Evolutionary conservation across 2,888 invertebrate species (phyloP), one percentile per base, ranked within the genome.

Genomic region (Drosophila lacicola): DNA sequence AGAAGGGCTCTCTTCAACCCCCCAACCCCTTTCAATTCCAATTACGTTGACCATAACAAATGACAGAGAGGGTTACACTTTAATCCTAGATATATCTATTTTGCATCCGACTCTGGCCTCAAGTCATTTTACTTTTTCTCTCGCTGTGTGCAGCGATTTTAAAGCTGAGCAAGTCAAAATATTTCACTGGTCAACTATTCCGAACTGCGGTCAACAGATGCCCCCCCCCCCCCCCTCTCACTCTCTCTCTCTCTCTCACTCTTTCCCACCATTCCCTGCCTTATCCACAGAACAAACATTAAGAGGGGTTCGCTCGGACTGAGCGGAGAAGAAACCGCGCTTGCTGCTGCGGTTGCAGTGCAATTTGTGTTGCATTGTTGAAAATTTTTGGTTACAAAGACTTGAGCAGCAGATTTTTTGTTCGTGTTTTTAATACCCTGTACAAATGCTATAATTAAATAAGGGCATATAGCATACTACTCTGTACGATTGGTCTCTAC

Each of bases 281-380:
- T 19, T 4, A 13, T 36, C 4, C 36, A 36, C 13, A 36, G 1
- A 3, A 10, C 36, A 36, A 36, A 36, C 36, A 36, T 36, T 19
- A 13, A 19, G 11, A 14, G 14, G 17, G 10, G 2, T 9, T 11
- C 13, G 9, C 21, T 21, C 19, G 25, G 64, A n/a, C 49, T 14
- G 14, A 4, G 13, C 46, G 41, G 42, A 37, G 42, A 55, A 29
- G 51, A 70, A 85, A 80, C 86, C 80, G 74, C 86, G 80, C 74
- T 73, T 64, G 74, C 83, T 76, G 69, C 60, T 83, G 86, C 63
- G 84, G 83, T 86, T 83, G 53, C 67, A 47, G 56, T 86, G 80
- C 75, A 83, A 83, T 83, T 83, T 83, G 83, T 83, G 81, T 83
- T 83, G 83, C 83, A 83, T 83, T 83, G 83, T 83, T 88, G 65